phyloP scores from a whole-genome alignment of 64 coral and sea anemone species.

The Astreopora myriophthalma region DNA sequence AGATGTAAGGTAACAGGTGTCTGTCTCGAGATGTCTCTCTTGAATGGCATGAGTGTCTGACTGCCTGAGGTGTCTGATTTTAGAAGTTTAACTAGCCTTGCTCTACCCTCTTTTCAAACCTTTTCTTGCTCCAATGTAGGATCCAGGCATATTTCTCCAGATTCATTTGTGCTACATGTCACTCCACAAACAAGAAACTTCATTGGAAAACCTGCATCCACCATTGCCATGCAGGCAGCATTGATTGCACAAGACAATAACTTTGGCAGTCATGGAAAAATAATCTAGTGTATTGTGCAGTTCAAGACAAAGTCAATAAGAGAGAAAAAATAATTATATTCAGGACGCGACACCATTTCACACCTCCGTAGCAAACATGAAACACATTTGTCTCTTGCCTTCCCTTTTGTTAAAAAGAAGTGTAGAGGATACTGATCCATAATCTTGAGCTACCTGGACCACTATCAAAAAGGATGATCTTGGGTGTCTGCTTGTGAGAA shows the following conservation, averaged over 20 bases:
- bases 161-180: constrained; percentile 62
- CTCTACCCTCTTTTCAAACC: constrained; percentile 17
- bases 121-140: constrained; percentile 85
- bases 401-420: neutral
- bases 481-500: constrained; percentile 83
- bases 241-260: constrained; percentile 93
- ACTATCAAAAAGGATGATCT: constrained; percentile 82
- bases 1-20: no score
- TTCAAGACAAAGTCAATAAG: neutral
- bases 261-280: constrained; percentile 51
- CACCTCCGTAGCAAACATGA: no score
- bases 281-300: neutral
- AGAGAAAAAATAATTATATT: no score
- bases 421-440: constrained; percentile 93
- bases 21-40: neutral
- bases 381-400: neutral
- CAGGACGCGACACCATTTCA: no score
- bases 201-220: constrained; percentile 98
- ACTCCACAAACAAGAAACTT: constrained; percentile 79
- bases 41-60: neutral
- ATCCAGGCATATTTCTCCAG: constrained; percentile 71
- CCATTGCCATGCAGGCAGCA: constrained; percentile 93
- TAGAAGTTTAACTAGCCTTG: no score
- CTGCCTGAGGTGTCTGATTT: neutral
- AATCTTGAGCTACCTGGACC: constrained; percentile 82